Conservation (phyloP, 2,797 vertebrate species). For the Malurus leucopterus region DNA sequence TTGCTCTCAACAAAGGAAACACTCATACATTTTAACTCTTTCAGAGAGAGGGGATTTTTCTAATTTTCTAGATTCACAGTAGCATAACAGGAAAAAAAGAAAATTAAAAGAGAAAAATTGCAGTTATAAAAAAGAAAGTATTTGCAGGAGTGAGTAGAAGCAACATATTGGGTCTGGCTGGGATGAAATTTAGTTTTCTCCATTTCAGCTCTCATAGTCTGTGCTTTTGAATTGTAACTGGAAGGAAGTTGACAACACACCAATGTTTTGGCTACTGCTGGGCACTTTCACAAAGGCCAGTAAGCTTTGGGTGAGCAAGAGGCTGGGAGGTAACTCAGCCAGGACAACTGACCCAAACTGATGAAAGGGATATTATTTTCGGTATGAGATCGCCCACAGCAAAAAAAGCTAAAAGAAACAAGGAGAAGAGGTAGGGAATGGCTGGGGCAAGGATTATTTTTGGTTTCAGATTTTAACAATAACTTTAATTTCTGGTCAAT, state of each 20-base stretch:
- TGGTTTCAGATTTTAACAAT: not conserved
- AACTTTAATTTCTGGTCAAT: not conserved
- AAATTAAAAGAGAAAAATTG: not conserved
- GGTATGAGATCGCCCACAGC: not conserved
- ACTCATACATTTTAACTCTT: not conserved
- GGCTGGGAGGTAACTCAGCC: not conserved
- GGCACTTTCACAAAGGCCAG: not conserved
- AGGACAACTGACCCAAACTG: not conserved
- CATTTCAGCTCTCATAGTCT: not conserved
- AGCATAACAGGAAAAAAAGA: not conserved
- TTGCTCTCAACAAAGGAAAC: not conserved
- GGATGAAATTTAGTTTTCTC: not conserved
- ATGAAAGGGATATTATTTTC: not conserved
- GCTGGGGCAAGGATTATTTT: not conserved
- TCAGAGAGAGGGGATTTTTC: not conserved
- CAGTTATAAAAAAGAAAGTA: not conserved
- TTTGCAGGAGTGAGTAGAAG: not conserved
- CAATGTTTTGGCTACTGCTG: not conserved
- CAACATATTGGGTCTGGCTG: not conserved
- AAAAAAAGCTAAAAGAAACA: not conserved
- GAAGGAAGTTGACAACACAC: not conserved
- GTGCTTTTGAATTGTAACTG: not conserved
- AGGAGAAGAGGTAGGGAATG: not conserved
- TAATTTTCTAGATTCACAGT: not conserved
- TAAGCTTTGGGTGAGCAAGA: not conserved